Evolutionary conservation across 2,888 invertebrate species (phyloP).

Genomic region (Meta bourneti): DNA sequence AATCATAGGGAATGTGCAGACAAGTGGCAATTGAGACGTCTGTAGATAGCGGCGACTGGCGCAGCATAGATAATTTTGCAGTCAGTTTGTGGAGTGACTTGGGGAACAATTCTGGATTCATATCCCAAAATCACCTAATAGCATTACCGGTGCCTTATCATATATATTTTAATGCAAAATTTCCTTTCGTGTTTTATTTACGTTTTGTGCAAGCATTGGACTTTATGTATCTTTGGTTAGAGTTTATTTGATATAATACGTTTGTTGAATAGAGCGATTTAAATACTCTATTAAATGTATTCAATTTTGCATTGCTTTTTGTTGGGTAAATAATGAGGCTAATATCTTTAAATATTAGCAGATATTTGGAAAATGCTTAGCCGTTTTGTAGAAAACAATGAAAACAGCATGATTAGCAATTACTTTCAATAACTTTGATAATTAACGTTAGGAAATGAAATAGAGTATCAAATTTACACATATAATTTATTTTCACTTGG

Average conservation of each 20-base stretch:
- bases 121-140: not conserved
- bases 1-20: not conserved
- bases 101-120: not conserved
- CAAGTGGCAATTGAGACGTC: constrained; percentile 1
- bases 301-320: too few relatives aligned
- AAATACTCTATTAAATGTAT: too few relatives aligned
- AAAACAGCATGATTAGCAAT: too few relatives aligned
- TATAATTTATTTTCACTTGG: too few relatives aligned
- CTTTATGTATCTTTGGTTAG: not conserved
- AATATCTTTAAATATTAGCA: too few relatives aligned
- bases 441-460: too few relatives aligned
- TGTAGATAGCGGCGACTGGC: not conserved
- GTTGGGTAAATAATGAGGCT: too few relatives aligned
- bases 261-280: not conserved
- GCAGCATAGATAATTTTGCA: not conserved
- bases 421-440: too few relatives aligned
- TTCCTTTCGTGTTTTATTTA: not conserved
- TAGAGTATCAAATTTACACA: too few relatives aligned
- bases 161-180: not conserved
- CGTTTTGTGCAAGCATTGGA: not conserved
- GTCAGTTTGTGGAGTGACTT: not conserved
- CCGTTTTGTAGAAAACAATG: too few relatives aligned
- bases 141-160: not conserved
- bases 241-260: not conserved
- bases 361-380: too few relatives aligned